Evolutionary conservation across 2,797 vertebrate genomes (phyloP).

Genomic region (Acridotheres tristis): DNA sequence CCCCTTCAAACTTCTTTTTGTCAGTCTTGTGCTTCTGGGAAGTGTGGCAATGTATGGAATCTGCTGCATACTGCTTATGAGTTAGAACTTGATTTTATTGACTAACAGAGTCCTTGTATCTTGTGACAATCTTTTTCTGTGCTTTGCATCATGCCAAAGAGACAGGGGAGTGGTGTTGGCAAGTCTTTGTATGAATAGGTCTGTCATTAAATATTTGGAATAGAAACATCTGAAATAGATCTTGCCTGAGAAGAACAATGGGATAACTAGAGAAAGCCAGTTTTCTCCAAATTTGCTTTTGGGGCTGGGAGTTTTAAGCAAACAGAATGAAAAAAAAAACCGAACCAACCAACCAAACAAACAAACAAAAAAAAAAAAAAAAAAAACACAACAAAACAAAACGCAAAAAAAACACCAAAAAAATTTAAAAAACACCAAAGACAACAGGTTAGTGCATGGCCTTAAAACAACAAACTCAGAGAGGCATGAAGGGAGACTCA

Average conservation of each 20-base stretch:
- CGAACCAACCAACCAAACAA: no score
- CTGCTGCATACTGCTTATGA: neutral
- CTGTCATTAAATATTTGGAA: slow-evolving; percentile 72
- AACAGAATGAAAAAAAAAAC: neutral
- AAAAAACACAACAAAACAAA: no score
- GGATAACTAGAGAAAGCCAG: slow-evolving; percentile 60
- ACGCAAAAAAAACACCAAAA: no score
- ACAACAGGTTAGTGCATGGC: neutral
- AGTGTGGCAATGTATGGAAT: neutral
- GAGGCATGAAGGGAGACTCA: neutral
- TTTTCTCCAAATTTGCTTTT: slow-evolving; percentile 55
- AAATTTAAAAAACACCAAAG: neutral
- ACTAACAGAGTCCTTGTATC: slow-evolving; percentile 26
- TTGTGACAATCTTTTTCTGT: slow-evolving; percentile 53
- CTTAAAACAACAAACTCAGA: neutral
- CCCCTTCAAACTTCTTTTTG: neutral
- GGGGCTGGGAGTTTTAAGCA: slow-evolving; percentile 2
- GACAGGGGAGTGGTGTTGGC: slow-evolving; percentile 69
- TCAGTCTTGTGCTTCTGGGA: neutral
- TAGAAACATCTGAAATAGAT: slow-evolving; percentile 72
- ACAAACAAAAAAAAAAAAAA: neutral
- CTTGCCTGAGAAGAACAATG: slow-evolving; percentile 64
- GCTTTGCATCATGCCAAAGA: slow-evolving; percentile 50
- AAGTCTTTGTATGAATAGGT: slow-evolving; percentile 70
- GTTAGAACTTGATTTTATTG: slow-evolving; percentile 32